Conservation (phyloP, 2,797 vertebrate species). For the Crocodylus rhombifer region DNA sequence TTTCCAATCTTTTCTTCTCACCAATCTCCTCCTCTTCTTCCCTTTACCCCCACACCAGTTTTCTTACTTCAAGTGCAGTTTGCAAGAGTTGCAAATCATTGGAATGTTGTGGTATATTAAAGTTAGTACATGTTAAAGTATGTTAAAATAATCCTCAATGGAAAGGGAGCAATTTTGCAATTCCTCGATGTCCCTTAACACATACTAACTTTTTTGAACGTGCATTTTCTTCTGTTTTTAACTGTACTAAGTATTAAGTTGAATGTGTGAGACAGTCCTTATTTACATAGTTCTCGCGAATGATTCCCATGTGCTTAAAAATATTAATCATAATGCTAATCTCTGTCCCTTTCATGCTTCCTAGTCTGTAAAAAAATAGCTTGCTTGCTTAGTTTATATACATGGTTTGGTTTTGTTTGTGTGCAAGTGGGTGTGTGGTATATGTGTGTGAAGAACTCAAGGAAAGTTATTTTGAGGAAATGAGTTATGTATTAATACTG, state of each 20-base stretch:
- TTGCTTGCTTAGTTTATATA: slow-evolving; percentile 51
- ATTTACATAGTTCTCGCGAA: slow-evolving; percentile 32
- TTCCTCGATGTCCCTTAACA: too few relatives aligned
- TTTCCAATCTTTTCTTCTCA: slow-evolving; percentile 22
- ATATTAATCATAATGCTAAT: slow-evolving; percentile 56
- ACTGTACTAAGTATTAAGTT: too few relatives aligned
- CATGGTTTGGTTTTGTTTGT: not conserved
- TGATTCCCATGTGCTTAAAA: slow-evolving; percentile 57
- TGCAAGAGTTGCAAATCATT: too few relatives aligned
- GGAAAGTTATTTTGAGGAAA: not conserved
- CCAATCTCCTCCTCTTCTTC: slow-evolving; percentile 36
- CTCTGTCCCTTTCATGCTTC: slow-evolving; percentile 35
- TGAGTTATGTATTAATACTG: not conserved
- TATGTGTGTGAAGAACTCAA: not conserved
- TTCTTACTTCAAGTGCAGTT: slow-evolving; percentile 28
- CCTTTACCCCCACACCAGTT: slow-evolving; percentile 44
- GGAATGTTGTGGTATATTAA: too few relatives aligned
- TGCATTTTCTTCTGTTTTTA: too few relatives aligned
- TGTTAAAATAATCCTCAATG: too few relatives aligned
- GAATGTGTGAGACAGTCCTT: slow-evolving; percentile 26
- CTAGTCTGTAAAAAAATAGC: not conserved
- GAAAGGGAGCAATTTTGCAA: too few relatives aligned
- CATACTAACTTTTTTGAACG: too few relatives aligned
- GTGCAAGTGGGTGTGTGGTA: not conserved
- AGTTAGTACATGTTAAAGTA: too few relatives aligned